Percentiles rank a stretch among this genome's conserved stretches.
Conservation (phyloP, 1,140 invertebrate species). For the Phymastichus coffea region DNA sequence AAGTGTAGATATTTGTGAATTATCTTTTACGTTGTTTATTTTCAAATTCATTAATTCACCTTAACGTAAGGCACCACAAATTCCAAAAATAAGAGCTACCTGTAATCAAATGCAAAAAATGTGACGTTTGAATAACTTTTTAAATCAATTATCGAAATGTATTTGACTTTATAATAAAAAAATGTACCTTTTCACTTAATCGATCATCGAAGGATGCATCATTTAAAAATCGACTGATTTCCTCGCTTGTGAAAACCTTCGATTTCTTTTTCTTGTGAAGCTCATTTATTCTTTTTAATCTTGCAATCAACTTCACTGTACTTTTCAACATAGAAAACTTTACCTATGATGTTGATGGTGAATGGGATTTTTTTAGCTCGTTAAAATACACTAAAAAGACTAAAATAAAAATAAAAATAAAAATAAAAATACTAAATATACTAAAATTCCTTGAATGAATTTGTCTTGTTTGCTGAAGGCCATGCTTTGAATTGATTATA, state of each 20-base stretch:
- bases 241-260: background rate
- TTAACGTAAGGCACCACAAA: background rate
- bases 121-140: too few relatives aligned
- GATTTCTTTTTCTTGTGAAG: background rate
- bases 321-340: conserved; percentile 6
- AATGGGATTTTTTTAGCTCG: background rate
- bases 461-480: background rate
- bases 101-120: background rate
- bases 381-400: background rate
- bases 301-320: background rate
- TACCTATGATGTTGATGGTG: conserved; percentile 6
- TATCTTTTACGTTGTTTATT: background rate
- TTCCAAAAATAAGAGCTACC: background rate
- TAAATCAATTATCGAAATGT: too few relatives aligned
- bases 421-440: too few relatives aligned
- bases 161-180: too few relatives aligned
- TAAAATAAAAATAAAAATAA: too few relatives aligned
- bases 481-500: background rate
- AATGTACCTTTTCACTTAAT: background rate
- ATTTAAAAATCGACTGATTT: background rate
- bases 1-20: too few relatives aligned
- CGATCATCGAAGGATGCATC: background rate
- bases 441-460: background rate
- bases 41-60: background rate
- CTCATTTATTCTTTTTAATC: background rate